Conservation (phyloP, 2,113 vertebrate species). For the Hiodon tergisus region DNA sequence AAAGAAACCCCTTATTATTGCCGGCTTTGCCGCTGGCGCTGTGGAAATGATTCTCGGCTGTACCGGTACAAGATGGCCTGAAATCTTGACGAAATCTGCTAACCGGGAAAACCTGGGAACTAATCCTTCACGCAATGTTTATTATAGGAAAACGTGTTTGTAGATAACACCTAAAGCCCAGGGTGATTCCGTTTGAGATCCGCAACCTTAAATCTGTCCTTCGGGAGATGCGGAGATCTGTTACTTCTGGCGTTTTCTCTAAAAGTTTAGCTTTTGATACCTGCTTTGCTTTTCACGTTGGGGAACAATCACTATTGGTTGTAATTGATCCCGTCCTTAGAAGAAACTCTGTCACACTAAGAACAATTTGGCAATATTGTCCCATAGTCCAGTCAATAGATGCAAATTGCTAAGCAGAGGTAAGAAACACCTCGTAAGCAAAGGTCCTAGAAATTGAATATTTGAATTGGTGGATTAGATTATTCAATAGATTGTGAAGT, state of each 20-base stretch:
- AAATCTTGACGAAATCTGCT: background rate
- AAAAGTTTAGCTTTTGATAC: background rate
- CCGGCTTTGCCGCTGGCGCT: conserved; percentile 29
- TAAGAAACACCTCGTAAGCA: background rate
- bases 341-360: too few species aligned
- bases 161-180: background rate
- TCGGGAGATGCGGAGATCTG: background rate
- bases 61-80: background rate
- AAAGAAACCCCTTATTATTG: conserved; percentile 29
- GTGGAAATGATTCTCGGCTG: conserved; percentile 25
- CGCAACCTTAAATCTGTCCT: background rate
- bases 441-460: background rate
- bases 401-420: background rate
- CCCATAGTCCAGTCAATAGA: background rate
- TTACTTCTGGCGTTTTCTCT: background rate
- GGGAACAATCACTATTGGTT: background rate
- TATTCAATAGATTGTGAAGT: background rate
- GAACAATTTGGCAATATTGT: background rate
- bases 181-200: background rate
- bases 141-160: background rate
- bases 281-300: background rate
- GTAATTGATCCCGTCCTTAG: background rate
- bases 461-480: conserved; percentile 4
- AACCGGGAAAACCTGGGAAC: background rate
- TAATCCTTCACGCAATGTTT: background rate